A percentile compares a stretch with the other conserved stretches of the same genome.
Evolutionary conservation across 1,140 invertebrate genomes (phyloP).

Genomic region (Drosophila funebris): DNA sequence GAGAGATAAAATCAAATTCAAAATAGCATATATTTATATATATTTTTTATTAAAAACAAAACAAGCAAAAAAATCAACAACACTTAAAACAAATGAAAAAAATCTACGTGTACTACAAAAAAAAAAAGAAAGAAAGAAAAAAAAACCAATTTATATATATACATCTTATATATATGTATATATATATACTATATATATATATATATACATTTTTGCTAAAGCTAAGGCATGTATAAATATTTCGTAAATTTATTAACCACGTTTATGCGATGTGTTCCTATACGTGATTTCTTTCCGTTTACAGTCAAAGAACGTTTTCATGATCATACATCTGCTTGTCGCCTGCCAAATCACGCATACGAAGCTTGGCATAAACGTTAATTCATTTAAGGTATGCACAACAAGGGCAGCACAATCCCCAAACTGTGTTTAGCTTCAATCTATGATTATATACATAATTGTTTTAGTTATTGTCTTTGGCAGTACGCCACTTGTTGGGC

Average conservation of each 20-base stretch:
- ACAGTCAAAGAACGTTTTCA: constrained; percentile 7
- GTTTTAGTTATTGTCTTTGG: too few relatives aligned
- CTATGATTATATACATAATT: too few relatives aligned
- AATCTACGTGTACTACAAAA: constrained; percentile 70
- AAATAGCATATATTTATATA: constrained; percentile 80
- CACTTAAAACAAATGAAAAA: constrained; percentile 52
- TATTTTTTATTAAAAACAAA: constrained; percentile 76
- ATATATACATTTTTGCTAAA: constrained; percentile 71
- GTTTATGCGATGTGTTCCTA: constrained; percentile 47
- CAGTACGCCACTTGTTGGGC: constrained; percentile 37
- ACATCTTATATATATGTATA: constrained; percentile 36
- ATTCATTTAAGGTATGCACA: constrained; percentile 28
- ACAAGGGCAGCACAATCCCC: constrained; percentile 39
- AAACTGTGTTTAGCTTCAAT: constrained; percentile 7
- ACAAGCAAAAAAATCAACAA: constrained; percentile 34
- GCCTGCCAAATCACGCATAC: constrained; percentile 35
- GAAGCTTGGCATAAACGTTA: constrained; percentile 38
- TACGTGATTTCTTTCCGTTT: constrained; percentile 25
- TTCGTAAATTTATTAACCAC: constrained; percentile 64
- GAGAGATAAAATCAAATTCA: constrained; percentile 79
- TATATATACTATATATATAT: constrained; percentile 51
- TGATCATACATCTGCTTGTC: constrained; percentile 6
- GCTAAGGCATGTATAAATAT: constrained; percentile 75
- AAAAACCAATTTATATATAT: constrained; percentile 58
- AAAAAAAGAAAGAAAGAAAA: too few relatives aligned